A percentile compares a stretch with the other conserved stretches of the same genome.
These are phyloP conservation scores for Gouania willdenowi DNA, from an alignment of 2,797 vertebrate genomes.

Conservation along the genomic window DNA sequence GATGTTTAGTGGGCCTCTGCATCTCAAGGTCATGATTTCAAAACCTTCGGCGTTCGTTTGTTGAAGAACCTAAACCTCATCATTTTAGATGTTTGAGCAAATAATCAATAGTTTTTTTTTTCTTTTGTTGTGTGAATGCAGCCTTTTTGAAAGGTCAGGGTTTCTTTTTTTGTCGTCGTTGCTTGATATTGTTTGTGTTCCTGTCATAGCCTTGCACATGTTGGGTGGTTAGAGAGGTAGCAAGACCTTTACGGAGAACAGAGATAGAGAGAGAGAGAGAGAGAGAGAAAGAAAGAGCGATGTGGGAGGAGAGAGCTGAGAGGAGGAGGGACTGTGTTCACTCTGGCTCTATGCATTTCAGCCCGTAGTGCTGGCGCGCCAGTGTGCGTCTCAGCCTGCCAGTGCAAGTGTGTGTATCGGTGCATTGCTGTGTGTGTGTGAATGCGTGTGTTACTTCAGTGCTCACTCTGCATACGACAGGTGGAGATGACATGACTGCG, in stretches of 20 bases:
- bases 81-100: not conserved
- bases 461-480: constrained; percentile 62
- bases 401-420: constrained; percentile 44
- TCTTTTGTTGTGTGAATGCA: not conserved
- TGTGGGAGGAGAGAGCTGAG: constrained; percentile 31
- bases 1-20: too few relatives aligned
- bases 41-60: not conserved
- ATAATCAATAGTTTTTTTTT: not conserved
- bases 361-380: constrained; percentile 37
- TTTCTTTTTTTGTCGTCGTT: not conserved
- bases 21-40: not conserved
- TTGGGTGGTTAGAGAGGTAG: constrained; percentile 37
- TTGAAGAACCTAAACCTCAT: not conserved
- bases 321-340: constrained; percentile 54
- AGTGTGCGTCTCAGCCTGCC: constrained; percentile 59
- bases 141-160: too few relatives aligned
- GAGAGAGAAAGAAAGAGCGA: constrained; percentile 9
- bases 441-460: constrained; percentile 60
- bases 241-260: constrained; percentile 66
- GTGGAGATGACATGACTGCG: constrained; percentile 74
- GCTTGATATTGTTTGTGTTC: not conserved
- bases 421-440: constrained; percentile 19
- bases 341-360: constrained; percentile 44
- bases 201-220: too few relatives aligned
- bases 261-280: constrained; percentile 16